phyloP scores from a whole-genome alignment of 2,113 vertebrate species.

The Leptodactylus fuscus region DNA sequence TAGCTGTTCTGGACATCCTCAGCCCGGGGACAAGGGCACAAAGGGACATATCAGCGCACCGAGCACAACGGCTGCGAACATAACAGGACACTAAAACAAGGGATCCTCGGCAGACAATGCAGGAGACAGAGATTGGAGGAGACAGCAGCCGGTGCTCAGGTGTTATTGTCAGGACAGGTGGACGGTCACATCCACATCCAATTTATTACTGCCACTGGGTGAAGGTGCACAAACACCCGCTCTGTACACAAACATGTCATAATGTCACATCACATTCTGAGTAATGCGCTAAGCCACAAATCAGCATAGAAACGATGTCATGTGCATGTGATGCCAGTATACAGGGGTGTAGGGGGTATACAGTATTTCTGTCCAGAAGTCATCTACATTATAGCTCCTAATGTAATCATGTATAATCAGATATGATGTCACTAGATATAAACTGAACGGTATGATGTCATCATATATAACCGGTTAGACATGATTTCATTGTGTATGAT shows the following conservation, averaged over 20 bases:
- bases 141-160: neutral
- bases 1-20: conserved; percentile 51
- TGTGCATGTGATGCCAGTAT: neutral
- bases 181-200: conserved; percentile 3
- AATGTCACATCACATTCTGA: neutral
- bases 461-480: neutral
- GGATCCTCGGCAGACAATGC: neutral
- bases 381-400: no score
- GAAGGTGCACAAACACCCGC: neutral
- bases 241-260: neutral
- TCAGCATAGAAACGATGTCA: neutral
- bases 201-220: neutral
- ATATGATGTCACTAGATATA: no score
- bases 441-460: neutral
- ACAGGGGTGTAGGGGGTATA: no score
- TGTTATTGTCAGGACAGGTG: conserved; percentile 7
- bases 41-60: conserved; percentile 10
- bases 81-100: neutral
- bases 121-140: conserved; percentile 12
- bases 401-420: no score
- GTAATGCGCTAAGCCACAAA: neutral
- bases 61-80: neutral
- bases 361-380: no score
- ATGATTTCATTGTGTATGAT: neutral
- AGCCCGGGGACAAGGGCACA: conserved; percentile 39